Conservation (phyloP, 2,797 vertebrate species). For the Anas acuta region DNA sequence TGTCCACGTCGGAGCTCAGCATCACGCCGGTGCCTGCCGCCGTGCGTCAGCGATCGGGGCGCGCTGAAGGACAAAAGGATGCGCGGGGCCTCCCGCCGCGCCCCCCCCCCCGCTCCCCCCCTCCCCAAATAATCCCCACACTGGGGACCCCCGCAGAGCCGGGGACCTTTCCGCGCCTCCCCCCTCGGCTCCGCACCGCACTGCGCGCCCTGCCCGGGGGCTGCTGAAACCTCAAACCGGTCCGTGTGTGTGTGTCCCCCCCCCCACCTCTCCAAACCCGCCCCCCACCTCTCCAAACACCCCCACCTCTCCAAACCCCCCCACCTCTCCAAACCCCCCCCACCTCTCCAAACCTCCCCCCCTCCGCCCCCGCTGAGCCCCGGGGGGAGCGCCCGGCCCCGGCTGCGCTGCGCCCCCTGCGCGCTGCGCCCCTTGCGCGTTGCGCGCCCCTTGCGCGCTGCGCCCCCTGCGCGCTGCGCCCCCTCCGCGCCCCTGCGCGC, state of each 20-base stretch:
- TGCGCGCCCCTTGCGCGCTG: too few species aligned
- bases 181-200: not conserved
- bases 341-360: too few species aligned
- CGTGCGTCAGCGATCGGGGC: constrained; percentile 94
- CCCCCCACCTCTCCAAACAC: too few species aligned
- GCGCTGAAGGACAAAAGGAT: constrained; percentile 99
- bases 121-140: constrained; percentile 52
- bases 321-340: too few species aligned
- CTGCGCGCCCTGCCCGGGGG: too few species aligned
- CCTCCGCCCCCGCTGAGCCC: not conserved
- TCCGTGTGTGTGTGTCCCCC: too few species aligned
- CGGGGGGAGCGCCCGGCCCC: too few species aligned
- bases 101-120: constrained; percentile 65
- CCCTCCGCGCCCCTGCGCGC: constrained; percentile 18
- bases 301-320: too few species aligned
- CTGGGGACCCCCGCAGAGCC: not conserved
- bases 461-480: not conserved
- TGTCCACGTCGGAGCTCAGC: constrained; percentile 85
- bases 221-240: too few species aligned
- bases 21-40: constrained; percentile 92
- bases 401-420: not conserved
- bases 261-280: too few species aligned
- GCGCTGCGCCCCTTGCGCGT: too few species aligned
- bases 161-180: not conserved
- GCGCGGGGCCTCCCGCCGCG: constrained; percentile 85